phyloP scores from a whole-genome alignment of 2,888 invertebrate species.

The Polia nebulosa region DNA sequence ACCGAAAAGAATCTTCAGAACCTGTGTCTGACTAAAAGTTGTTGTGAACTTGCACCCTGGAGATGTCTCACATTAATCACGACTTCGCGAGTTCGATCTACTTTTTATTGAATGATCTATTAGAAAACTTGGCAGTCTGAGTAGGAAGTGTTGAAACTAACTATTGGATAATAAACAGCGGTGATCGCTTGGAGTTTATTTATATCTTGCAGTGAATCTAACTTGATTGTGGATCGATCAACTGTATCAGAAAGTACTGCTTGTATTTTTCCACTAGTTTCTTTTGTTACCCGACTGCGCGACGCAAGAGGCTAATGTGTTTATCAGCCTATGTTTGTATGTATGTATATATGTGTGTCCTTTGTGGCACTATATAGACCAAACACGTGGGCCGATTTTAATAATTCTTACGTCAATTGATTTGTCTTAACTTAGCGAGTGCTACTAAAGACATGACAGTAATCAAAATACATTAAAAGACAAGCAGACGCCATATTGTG shows the following conservation, averaged over 20 bases:
- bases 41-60: conserved; percentile 23
- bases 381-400: too few species aligned
- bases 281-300: too few species aligned
- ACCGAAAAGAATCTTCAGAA: conserved; percentile 1
- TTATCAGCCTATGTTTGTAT: too few species aligned
- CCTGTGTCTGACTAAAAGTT: conserved; percentile 19
- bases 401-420: too few species aligned
- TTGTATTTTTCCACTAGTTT: neutral
- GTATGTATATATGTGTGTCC: too few species aligned
- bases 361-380: too few species aligned
- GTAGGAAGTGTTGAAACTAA: conserved; percentile 28
- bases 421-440: too few species aligned
- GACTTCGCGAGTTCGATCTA: conserved; percentile 59
- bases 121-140: conserved; percentile 25
- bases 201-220: conserved; percentile 20
- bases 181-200: conserved; percentile 14
- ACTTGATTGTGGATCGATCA: neutral
- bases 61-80: conserved; percentile 50
- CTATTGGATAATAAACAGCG: conserved; percentile 32
- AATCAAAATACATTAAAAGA: too few species aligned
- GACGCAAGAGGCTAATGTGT: too few species aligned
- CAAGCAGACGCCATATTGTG: too few species aligned
- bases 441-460: too few species aligned
- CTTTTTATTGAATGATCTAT: conserved; percentile 61
- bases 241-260: neutral